Percentiles rank a stretch among this genome's conserved stretches.
These are phyloP conservation scores for Lethenteron reissneri DNA, from an alignment of 2,113 vertebrate genomes.

Conservation along the genomic window DNA sequence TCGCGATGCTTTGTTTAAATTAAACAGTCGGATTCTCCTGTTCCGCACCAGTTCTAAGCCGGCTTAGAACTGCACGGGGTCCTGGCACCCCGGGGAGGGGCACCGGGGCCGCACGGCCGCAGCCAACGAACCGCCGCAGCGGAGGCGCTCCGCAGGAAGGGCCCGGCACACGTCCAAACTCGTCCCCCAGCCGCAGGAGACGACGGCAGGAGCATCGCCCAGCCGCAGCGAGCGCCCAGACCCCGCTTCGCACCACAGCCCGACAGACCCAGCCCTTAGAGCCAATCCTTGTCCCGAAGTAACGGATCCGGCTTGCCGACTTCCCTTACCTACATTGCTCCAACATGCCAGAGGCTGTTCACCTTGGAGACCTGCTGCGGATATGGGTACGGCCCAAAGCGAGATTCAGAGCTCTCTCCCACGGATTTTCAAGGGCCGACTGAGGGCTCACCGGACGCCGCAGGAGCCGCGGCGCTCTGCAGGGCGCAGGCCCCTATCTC, in stretches of 20 bases:
- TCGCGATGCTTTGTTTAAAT: constrained; percentile 9
- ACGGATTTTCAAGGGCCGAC: background rate
- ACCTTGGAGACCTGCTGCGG: background rate
- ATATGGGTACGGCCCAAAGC: no score
- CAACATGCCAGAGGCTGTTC: background rate
- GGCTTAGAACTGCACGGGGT: background rate
- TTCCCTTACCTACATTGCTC: background rate
- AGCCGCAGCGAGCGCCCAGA: background rate
- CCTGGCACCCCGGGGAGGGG: no score
- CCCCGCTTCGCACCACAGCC: background rate
- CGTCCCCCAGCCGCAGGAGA: background rate
- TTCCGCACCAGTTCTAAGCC: constrained; percentile 5
- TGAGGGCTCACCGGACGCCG: constrained; percentile 1
- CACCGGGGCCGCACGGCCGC: background rate
- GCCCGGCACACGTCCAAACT: background rate
- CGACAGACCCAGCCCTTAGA: background rate
- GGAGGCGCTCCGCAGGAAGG: background rate
- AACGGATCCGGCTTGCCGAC: background rate
- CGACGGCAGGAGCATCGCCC: background rate
- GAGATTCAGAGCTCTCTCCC: background rate
- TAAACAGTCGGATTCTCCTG: background rate
- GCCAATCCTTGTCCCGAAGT: background rate
- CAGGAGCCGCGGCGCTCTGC: constrained; percentile 1
- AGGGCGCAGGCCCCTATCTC: background rate
- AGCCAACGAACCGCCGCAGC: background rate